Conservation (phyloP, 2,888 invertebrate species). For the Amphipoea lucens region DNA sequence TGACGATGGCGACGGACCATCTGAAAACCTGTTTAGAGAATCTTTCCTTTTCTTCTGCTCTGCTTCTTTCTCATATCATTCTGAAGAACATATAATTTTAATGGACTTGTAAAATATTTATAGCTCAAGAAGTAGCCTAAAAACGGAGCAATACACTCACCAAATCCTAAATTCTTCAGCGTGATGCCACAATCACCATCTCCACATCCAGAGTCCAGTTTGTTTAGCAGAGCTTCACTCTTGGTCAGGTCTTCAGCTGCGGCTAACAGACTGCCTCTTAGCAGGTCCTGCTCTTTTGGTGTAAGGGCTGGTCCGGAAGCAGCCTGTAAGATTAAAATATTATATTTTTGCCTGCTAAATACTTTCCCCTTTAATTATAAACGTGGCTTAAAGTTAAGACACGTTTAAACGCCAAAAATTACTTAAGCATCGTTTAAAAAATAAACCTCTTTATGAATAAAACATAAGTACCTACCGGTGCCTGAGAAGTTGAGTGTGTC, state of each 20-base stretch:
- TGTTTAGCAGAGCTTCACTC: slow-evolving; percentile 91
- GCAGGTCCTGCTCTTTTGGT: slow-evolving; percentile 72
- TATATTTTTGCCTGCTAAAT: neutral
- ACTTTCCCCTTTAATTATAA: no score
- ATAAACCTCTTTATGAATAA: neutral
- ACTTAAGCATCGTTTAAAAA: no score
- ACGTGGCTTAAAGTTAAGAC: no score
- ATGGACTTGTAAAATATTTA: no score
- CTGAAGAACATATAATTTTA: neutral
- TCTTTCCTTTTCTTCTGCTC: neutral
- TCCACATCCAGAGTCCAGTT: slow-evolving; percentile 92
- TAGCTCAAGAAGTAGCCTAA: no score
- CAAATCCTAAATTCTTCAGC: slow-evolving; percentile 91
- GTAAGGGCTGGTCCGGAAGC: slow-evolving; percentile 77
- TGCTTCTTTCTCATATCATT: neutral
- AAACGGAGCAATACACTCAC: slow-evolving; percentile 70
- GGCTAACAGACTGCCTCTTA: slow-evolving; percentile 80
- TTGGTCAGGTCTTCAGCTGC: slow-evolving; percentile 90
- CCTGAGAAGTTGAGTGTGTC: neutral
- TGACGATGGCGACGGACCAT: neutral
- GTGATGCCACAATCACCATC: slow-evolving; percentile 95
- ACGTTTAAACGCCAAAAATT: no score
- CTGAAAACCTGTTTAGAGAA: neutral
- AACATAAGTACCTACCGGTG: neutral
- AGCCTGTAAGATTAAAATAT: slow-evolving; percentile 64